Base-by-base conservation (phyloP, 2,797 vertebrate species). In the Cuniculus paca region DNA sequence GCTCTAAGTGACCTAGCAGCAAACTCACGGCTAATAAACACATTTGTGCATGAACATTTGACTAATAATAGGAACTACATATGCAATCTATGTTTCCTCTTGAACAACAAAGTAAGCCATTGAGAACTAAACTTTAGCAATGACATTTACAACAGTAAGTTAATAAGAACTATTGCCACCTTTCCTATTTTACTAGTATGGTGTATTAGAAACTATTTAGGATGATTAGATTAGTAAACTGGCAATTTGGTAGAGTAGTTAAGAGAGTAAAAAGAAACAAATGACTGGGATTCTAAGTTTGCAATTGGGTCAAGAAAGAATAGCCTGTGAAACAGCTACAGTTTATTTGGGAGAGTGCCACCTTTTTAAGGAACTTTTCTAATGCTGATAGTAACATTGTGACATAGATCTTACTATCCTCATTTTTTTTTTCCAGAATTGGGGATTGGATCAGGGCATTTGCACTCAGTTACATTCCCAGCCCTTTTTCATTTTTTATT, bases 71-170 rank as follows among this genome's bases (percentile, higher is more conserved):
- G 45, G 78, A 88, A 56, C 34, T 54, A 13, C 31, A 56, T 85
- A 87, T 91, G 60, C 86, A 28, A 52, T 28, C 0, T 0, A 52
- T 79, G 65, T 52, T 91, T 92, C 74, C 13, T 54, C 39, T 82
- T 88, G 88, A 94, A 88, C 0, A 36, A 42, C 79, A 79, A 85
- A 94, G 17, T 24, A 7, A 93, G 42, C 50, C 83, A 36, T 7
- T 36, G 52, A 19, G 68, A 86, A n/a, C 61, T 78, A 58, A 85
- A 56, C 42, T 65, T 9, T 8, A 77, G 42, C 77, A 42, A 45
- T 63, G 88, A 79, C 58, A 70, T 80, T 91, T 87, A 39, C 88
- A 85, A 54, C 82, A 79, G 68, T 56, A 88, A 72, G 28, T 77
- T 80, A 77, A 28, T 74, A 34, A 86, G 36, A 84, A 52, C 75